A percentile compares a stretch with the other conserved stretches of the same genome.
phyloP scores from a whole-genome alignment of 2,113 vertebrate genomes.

The Lucifuga dentata region DNA sequence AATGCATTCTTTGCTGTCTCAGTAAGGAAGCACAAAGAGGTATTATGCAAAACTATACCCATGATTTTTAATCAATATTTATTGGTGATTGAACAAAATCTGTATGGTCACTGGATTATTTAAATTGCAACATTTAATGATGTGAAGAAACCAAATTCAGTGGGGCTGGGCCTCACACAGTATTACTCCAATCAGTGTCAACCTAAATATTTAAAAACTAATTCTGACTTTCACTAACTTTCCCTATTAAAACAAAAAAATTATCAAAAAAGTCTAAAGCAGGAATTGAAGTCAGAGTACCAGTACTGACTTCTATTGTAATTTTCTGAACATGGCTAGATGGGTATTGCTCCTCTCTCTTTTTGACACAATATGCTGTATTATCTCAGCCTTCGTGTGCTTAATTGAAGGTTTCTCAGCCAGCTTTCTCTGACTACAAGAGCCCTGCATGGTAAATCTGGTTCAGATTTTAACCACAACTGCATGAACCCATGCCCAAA shows the following conservation, averaged over 20 bases:
- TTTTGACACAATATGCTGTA: slow-evolving; percentile 26
- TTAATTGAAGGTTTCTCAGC: slow-evolving; percentile 33
- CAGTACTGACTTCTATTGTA: too few relatives aligned
- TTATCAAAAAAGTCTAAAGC: too few relatives aligned
- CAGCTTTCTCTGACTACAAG: slow-evolving; percentile 36
- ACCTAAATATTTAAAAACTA: too few relatives aligned
- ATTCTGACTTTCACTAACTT: too few relatives aligned
- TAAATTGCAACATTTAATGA: slow-evolving; percentile 45
- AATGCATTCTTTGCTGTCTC: slow-evolving; percentile 1
- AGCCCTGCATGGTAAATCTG: slow-evolving; percentile 52
- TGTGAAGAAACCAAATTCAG: slow-evolving; percentile 28
- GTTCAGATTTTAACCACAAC: slow-evolving; percentile 56
- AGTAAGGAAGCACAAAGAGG: not conserved
- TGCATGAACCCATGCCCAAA: slow-evolving; percentile 52
- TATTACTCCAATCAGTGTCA: too few relatives aligned
- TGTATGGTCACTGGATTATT: slow-evolving; percentile 41
- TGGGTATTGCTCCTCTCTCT: slow-evolving; percentile 39
- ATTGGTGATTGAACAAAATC: slow-evolving; percentile 47
- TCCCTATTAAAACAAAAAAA: too few relatives aligned
- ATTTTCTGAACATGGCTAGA: too few relatives aligned
- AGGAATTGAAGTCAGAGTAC: too few relatives aligned
- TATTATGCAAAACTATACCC: not conserved
- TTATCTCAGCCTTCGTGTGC: slow-evolving; percentile 21
- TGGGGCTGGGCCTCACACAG: too few relatives aligned
- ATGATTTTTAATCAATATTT: slow-evolving; percentile 50